Evolutionary conservation across 92 coral and sea anemone genomes (phyloP).

Genomic region (Desmophyllum pertusum): DNA sequence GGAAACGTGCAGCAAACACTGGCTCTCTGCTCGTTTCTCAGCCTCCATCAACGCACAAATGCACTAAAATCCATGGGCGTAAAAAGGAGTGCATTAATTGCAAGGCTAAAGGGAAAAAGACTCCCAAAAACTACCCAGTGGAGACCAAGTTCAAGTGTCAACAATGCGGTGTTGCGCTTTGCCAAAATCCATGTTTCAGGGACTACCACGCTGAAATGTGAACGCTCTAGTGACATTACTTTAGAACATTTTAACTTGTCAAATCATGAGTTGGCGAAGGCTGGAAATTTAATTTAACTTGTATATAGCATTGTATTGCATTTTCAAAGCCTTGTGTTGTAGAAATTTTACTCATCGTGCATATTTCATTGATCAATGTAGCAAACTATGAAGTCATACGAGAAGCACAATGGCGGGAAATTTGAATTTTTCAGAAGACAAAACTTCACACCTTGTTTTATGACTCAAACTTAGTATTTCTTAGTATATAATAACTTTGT

Average conservation of each 20-base stretch:
- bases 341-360: background rate
- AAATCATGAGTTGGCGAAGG: background rate
- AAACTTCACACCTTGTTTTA: slow-evolving; percentile 20
- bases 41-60: slow-evolving; percentile 23
- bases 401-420: slow-evolving; percentile 45
- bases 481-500: background rate
- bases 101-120: slow-evolving; percentile 42
- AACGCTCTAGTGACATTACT: background rate
- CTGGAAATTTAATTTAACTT: slow-evolving; percentile 9
- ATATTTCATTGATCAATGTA: background rate
- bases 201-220: slow-evolving; percentile 44
- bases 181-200: slow-evolving; percentile 51
- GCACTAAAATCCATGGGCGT: slow-evolving; percentile 20
- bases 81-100: slow-evolving; percentile 51
- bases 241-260: background rate
- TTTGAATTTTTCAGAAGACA: slow-evolving; percentile 43
- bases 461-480: slow-evolving; percentile 13
- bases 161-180: slow-evolving; percentile 64
- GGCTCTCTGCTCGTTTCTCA: background rate
- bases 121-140: slow-evolving; percentile 50
- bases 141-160: slow-evolving; percentile 48
- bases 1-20: slow-evolving; percentile 22
- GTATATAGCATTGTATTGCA: background rate
- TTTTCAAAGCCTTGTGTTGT: background rate
- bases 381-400: background rate